Conservation (phyloP, 92 coral and sea anemone species). For the Phenganax subtilis region DNA sequence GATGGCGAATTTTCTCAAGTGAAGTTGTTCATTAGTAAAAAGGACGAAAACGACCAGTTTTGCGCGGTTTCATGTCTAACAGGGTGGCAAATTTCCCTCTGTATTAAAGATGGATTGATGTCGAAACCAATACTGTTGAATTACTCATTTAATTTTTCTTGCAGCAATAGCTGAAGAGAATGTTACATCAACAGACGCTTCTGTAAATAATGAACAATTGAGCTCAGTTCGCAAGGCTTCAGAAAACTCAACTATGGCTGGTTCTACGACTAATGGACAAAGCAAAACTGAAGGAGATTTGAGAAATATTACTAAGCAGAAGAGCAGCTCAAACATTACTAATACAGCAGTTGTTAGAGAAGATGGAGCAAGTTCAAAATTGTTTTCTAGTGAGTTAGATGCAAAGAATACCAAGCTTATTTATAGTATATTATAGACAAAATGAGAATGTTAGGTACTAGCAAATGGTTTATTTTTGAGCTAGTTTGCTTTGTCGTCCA, state of each 20-base stretch:
- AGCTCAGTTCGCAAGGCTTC: background rate
- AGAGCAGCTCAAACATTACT: background rate
- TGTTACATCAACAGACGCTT: background rate
- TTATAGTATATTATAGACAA: too few species aligned
- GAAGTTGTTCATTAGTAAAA: too few species aligned
- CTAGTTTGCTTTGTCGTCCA: too few species aligned
- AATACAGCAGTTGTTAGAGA: constrained; percentile 3
- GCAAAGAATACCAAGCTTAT: background rate
- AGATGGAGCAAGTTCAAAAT: constrained; percentile 30
- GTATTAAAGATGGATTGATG: background rate
- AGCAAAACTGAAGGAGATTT: constrained; percentile 4
- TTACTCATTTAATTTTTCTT: background rate
- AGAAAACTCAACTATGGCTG: background rate
- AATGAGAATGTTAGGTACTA: too few species aligned
- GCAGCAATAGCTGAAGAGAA: background rate
- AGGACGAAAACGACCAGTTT: background rate
- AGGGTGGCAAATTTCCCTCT: background rate
- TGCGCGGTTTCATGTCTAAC: background rate
- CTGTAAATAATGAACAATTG: background rate
- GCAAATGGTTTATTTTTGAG: too few species aligned
- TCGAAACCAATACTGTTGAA: too few species aligned
- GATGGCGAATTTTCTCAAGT: too few species aligned
- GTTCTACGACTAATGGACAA: background rate
- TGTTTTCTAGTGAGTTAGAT: constrained; percentile 4
- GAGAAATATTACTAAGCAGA: constrained; percentile 2